Evolutionary conservation across 2,888 invertebrate species (phyloP).

Genomic region (Junonia oenone): DNA sequence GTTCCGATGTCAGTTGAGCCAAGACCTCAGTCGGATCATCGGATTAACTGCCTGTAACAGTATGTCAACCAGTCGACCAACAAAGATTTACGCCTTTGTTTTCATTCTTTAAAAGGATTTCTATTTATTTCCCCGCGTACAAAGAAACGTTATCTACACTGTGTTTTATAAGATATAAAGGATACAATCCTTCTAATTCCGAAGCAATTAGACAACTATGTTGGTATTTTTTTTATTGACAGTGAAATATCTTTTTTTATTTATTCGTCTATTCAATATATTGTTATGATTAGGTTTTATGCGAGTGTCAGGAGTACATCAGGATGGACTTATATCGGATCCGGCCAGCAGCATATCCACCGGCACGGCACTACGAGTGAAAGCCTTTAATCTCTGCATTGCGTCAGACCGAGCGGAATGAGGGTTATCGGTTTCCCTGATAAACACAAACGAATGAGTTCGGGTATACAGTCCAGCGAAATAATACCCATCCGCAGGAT

Average conservation of each 20-base stretch:
- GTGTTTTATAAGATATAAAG: constrained; percentile 7
- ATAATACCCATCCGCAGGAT: constrained; percentile 57
- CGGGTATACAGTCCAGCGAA: constrained; percentile 50
- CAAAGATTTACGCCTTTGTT: constrained; percentile 66
- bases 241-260: too few relatives aligned
- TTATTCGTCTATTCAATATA: neutral
- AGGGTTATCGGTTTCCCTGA: constrained; percentile 73
- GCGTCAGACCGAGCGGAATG: constrained; percentile 72
- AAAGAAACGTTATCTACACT: constrained; percentile 27
- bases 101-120: constrained; percentile 54
- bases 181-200: constrained; percentile 2
- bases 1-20: constrained; percentile 54
- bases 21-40: constrained; percentile 58
- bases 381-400: constrained; percentile 76
- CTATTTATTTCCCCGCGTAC: constrained; percentile 30
- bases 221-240: too few relatives aligned
- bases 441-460: constrained; percentile 71
- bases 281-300: constrained; percentile 43
- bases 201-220: constrained; percentile 2
- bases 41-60: constrained; percentile 73
- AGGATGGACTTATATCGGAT: constrained; percentile 60
- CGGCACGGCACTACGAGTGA: constrained; percentile 55
- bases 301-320: constrained; percentile 48
- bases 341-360: constrained; percentile 54
- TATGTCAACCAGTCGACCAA: constrained; percentile 61